These are phyloP conservation scores for Brachionus rubens DNA, from an alignment of 1,140 invertebrate genomes.

Conservation along the genomic window DNA sequence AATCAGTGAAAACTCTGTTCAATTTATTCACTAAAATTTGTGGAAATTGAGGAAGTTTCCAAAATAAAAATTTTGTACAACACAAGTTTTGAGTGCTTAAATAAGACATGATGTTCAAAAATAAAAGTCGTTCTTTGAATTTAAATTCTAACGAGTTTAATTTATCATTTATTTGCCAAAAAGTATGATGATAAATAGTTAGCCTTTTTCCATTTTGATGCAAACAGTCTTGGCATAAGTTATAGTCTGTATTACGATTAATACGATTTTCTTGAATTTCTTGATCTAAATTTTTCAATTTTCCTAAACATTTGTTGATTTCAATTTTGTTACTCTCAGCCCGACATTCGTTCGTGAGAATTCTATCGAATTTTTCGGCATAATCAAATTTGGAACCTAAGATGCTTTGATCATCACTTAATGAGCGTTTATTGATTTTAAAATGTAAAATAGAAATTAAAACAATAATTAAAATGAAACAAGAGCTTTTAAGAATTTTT, in stretches of 20 bases:
- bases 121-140: background rate
- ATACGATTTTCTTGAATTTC: background rate
- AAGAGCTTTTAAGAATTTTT: too few relatives aligned
- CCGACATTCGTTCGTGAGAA: background rate
- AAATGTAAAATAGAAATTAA: too few relatives aligned
- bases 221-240: background rate
- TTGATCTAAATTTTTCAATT: background rate
- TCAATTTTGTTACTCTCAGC: background rate
- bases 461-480: too few relatives aligned
- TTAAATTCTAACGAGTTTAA: background rate
- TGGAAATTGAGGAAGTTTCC: constrained; percentile 34
- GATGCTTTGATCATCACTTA: too few relatives aligned
- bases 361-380: background rate
- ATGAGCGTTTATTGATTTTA: too few relatives aligned
- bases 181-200: constrained; percentile 23
- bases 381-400: background rate
- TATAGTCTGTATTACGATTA: background rate
- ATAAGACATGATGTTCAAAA: constrained; percentile 35
- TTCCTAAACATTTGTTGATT: background rate
- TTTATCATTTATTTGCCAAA: constrained; percentile 25
- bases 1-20: too few relatives aligned
- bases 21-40: background rate
- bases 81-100: constrained; percentile 28
- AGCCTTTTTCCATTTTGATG: background rate
- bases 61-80: constrained; percentile 26